phyloP scores from a whole-genome alignment of 2,888 invertebrate species.

The Eupithecia abbreviata region DNA sequence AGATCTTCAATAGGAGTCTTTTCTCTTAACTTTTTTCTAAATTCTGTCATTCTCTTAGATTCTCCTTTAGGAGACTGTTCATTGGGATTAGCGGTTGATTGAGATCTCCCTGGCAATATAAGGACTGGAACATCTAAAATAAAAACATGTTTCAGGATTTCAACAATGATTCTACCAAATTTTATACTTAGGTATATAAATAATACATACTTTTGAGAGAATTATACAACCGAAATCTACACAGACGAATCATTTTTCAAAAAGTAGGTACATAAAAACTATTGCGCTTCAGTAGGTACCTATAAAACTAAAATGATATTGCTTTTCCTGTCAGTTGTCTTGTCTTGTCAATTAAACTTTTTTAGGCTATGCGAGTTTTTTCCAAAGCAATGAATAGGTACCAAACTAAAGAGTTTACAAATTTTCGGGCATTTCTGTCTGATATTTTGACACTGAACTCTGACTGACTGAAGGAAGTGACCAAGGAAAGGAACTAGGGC shows the following conservation, averaged over 20 bases:
- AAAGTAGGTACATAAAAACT: background rate
- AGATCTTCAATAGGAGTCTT: slow-evolving; percentile 88
- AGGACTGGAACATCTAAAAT: slow-evolving; percentile 25
- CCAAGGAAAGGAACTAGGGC: too few species aligned
- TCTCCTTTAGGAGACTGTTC: slow-evolving; percentile 54
- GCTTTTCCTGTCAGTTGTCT: background rate
- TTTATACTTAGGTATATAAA: background rate
- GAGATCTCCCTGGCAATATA: slow-evolving; percentile 45
- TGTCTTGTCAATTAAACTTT: too few species aligned
- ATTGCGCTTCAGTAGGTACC: background rate
- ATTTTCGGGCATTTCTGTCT: too few species aligned
- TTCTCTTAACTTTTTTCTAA: slow-evolving; percentile 89
- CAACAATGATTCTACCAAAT: background rate
- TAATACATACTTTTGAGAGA: background rate
- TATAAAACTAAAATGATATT: background rate
- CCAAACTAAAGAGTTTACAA: too few species aligned
- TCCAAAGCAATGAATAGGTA: too few species aligned
- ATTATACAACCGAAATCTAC: background rate
- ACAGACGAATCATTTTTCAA: background rate
- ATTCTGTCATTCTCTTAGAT: slow-evolving; percentile 85
- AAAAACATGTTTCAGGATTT: background rate
- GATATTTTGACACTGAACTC: too few species aligned
- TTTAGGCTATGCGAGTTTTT: too few species aligned
- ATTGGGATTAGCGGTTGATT: slow-evolving; percentile 48
- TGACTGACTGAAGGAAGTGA: too few species aligned